Evolutionary conservation across 1,140 invertebrate species (phyloP).

Genomic region (Sesamia nonagrioides): DNA sequence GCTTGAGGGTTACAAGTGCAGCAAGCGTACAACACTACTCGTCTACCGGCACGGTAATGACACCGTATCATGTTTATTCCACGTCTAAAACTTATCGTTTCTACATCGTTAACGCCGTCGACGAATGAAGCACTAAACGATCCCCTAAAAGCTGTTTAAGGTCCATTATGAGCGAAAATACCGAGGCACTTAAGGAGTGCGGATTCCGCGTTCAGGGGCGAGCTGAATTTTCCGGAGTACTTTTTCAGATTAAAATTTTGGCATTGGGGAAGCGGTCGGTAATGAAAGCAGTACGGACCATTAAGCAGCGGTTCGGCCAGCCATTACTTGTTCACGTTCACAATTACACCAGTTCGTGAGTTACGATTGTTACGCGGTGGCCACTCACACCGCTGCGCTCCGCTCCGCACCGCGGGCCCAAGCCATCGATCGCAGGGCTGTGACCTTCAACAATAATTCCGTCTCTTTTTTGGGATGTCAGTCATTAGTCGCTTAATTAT

Average conservation of each 20-base stretch:
- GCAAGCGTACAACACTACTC: conserved; percentile 40
- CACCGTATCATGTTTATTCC: conserved; percentile 61
- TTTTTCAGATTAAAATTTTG: conserved; percentile 70
- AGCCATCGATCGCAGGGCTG: conserved; percentile 10
- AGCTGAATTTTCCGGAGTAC: conserved; percentile 54
- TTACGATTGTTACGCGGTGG: conserved; percentile 57
- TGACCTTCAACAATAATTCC: conserved; percentile 24
- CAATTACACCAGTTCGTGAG: conserved; percentile 66
- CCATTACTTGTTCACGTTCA: conserved; percentile 67
- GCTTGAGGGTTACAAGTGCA: conserved; percentile 50
- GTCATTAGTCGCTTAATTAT: conserved; percentile 1
- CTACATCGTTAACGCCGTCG: conserved; percentile 65
- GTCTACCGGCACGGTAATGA: conserved; percentile 48
- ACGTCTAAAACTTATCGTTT: conserved; percentile 62
- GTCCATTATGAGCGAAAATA: conserved; percentile 69
- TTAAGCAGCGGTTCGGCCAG: conserved; percentile 58
- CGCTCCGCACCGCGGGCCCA: conserved; percentile 5
- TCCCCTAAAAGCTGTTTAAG: conserved; percentile 68
- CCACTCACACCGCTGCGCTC: conserved; percentile 31
- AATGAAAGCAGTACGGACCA: conserved; percentile 68
- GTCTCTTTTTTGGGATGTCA: neutral
- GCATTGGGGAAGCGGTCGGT: conserved; percentile 59
- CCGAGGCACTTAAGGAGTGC: conserved; percentile 63
- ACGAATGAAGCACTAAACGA: conserved; percentile 62
- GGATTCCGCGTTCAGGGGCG: conserved; percentile 43